Conservation (phyloP, 2,888 invertebrate genomes). For the Thera britannica region DNA sequence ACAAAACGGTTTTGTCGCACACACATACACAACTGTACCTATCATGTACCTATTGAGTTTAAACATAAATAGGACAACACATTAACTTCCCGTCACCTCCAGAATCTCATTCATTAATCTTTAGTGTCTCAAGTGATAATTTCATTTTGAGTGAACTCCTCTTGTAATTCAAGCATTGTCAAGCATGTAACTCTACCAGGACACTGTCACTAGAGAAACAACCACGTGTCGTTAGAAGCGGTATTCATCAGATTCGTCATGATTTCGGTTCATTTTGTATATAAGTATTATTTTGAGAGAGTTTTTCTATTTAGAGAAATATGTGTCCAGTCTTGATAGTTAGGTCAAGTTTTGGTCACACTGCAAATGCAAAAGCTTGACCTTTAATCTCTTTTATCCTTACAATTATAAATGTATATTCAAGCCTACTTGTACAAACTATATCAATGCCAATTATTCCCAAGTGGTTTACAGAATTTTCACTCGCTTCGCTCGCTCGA, state of each 20-base stretch:
- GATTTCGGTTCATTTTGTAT: too few species aligned
- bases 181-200: not conserved
- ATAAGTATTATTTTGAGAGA: too few species aligned
- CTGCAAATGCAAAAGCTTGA: too few species aligned
- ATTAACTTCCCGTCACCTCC: conserved; percentile 7
- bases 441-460: not conserved
- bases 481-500: not conserved
- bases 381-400: not conserved
- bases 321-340: too few species aligned
- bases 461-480: not conserved
- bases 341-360: too few species aligned
- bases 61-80: not conserved
- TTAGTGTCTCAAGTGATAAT: conserved; percentile 11
- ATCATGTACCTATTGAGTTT: not conserved
- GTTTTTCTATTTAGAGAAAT: too few species aligned
- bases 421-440: not conserved
- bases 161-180: not conserved
- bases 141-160: conserved; percentile 5
- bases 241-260: too few species aligned
- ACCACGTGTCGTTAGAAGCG: too few species aligned
- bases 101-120: conserved; percentile 21
- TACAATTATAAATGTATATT: not conserved
- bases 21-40: not conserved
- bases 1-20: not conserved
- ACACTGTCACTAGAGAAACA: too few species aligned